Evolutionary conservation across 1,140 invertebrate genomes (phyloP).

Genomic region (Drosophila yakuba): DNA sequence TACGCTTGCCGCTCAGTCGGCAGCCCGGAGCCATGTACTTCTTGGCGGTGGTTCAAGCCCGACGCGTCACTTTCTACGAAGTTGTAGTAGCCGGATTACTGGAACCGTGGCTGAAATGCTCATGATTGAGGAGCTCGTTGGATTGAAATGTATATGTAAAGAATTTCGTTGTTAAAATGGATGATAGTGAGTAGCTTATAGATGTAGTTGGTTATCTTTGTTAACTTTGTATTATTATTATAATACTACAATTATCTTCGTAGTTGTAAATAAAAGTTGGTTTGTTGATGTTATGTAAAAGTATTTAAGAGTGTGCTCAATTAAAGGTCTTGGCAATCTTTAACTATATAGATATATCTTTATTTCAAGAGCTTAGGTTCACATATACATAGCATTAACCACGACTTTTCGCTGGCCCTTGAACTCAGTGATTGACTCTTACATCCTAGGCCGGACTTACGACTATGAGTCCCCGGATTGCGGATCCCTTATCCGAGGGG

Average conservation of each 20-base stretch:
- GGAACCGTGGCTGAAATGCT: constrained; percentile 62
- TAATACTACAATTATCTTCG: background rate
- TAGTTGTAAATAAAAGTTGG: background rate
- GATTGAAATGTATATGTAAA: background rate
- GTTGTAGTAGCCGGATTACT: constrained; percentile 51
- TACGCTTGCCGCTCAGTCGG: constrained; percentile 41
- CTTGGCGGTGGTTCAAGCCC: constrained; percentile 48
- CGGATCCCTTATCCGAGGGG: background rate
- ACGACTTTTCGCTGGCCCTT: background rate
- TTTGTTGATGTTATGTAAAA: background rate
- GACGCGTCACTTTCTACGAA: constrained; percentile 55
- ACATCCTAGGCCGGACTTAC: constrained; percentile 59
- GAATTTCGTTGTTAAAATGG: no score
- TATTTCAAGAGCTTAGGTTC: constrained; percentile 35
- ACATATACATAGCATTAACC: constrained; percentile 15
- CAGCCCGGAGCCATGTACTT: constrained; percentile 45
- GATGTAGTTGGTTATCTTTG: no score
- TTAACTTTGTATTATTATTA: background rate
- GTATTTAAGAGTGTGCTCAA: no score
- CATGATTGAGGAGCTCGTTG: background rate
- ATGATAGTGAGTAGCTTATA: no score
- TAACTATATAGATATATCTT: constrained; percentile 35
- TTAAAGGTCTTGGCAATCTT: background rate
- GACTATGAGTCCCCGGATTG: constrained; percentile 15
- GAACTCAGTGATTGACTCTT: constrained; percentile 63